A percentile compares a stretch with the other conserved stretches of the same genome.
phyloP scores from a whole-genome alignment of 2,797 vertebrate species.

The Xenentodon cancila region DNA sequence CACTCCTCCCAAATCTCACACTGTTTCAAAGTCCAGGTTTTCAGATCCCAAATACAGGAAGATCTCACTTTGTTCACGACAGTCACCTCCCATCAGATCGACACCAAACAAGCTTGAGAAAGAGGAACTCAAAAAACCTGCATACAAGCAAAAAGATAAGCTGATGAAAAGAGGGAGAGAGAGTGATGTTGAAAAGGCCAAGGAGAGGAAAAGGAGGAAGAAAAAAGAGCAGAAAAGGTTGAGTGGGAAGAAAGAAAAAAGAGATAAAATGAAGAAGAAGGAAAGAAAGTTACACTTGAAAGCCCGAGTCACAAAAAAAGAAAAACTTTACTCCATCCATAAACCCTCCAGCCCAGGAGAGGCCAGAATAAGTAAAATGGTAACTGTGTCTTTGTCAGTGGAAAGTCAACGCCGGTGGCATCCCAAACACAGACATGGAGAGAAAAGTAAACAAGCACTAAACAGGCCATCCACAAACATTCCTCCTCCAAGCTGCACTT shows the following conservation, averaged over 20 bases:
- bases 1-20: constrained; percentile 28
- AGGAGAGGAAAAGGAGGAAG: constrained; percentile 63
- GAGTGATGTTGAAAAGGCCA: constrained; percentile 44
- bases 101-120: constrained; percentile 59
- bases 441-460: constrained; percentile 42
- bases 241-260: constrained; percentile 65
- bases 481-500: constrained; percentile 36
- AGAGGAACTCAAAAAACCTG: constrained; percentile 66
- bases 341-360: constrained; percentile 32
- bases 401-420: constrained; percentile 27
- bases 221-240: constrained; percentile 67
- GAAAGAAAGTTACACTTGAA: constrained; percentile 49
- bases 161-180: constrained; percentile 64
- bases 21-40: constrained; percentile 46
- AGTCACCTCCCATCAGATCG: constrained; percentile 45
- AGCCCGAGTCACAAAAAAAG: constrained; percentile 31
- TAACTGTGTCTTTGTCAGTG: constrained; percentile 7
- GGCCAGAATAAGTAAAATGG: constrained; percentile 25
- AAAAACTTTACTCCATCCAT: constrained; percentile 16
- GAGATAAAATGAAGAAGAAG: constrained; percentile 57
- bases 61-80: constrained; percentile 47
- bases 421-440: constrained; percentile 64
- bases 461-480: constrained; percentile 24
- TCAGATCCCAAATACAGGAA: constrained; percentile 70
- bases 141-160: constrained; percentile 63